phyloP scores from a whole-genome alignment of 2,113 vertebrate genomes.

The Nerophis lumbriciformis region DNA sequence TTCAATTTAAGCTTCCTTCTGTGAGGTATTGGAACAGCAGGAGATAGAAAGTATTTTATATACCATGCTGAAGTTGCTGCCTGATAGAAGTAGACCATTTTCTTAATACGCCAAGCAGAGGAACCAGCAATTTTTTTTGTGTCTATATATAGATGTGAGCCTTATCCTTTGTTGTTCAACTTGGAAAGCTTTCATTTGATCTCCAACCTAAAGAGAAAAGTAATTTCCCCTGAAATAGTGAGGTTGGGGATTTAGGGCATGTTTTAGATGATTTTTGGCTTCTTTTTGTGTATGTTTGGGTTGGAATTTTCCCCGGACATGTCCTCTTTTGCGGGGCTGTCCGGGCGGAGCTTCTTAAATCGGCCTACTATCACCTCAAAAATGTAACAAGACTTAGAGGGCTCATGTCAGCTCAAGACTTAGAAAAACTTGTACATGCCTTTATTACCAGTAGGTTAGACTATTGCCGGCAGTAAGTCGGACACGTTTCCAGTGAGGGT shows the following conservation, averaged over 20 bases:
- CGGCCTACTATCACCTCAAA: no score
- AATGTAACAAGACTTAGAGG: no score
- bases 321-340: no score
- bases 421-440: no score
- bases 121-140: constrained; percentile 50
- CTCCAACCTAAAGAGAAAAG: constrained; percentile 32
- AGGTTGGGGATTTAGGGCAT: background rate
- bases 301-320: no score
- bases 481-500: no score
- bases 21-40: constrained; percentile 16
- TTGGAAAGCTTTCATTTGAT: constrained; percentile 34
- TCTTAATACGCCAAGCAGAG: constrained; percentile 47
- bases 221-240: constrained; percentile 24
- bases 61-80: constrained; percentile 34
- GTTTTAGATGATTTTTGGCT: no score
- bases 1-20: constrained; percentile 25
- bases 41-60: constrained; percentile 23
- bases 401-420: no score
- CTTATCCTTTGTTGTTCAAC: constrained; percentile 51
- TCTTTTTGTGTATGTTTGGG: no score
- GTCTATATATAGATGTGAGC: constrained; percentile 53
- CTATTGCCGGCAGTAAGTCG: no score
- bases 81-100: constrained; percentile 35
- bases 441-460: no score
- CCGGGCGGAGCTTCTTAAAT: no score